These are phyloP conservation scores for Macroramphosus scolopax DNA, from an alignment of 2,797 vertebrate species.

Conservation along the genomic window DNA sequence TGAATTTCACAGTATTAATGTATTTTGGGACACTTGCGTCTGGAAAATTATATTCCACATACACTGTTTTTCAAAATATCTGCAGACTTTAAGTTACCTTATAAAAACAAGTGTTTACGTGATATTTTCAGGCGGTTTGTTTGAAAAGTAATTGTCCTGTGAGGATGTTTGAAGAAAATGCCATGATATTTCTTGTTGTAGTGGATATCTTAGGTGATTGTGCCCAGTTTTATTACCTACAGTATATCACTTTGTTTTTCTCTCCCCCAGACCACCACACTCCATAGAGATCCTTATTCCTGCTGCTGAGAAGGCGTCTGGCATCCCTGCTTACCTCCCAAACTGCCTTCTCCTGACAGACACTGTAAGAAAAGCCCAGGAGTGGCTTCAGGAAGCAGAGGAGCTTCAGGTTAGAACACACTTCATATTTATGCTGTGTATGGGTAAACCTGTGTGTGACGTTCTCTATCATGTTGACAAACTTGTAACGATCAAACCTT, in stretches of 20 bases:
- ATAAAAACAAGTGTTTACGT: conserved; percentile 5
- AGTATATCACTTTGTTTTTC: conserved; percentile 19
- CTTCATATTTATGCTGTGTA: not conserved
- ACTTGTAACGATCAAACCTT: not conserved
- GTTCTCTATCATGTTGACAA: too few relatives aligned
- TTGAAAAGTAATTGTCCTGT: conserved; percentile 11
- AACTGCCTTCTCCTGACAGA: conserved; percentile 87
- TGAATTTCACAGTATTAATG: conserved; percentile 20
- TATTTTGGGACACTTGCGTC: too few relatives aligned
- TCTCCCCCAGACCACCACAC: conserved; percentile 84
- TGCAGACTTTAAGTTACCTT: not conserved
- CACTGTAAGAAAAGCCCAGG: conserved; percentile 83
- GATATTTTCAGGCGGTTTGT: conserved; percentile 20
- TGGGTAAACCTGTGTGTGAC: not conserved
- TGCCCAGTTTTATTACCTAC: conserved; percentile 3
- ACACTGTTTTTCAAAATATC: conserved; percentile 1
- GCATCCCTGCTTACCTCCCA: conserved; percentile 88
- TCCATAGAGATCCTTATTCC: conserved; percentile 83
- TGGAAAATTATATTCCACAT: too few relatives aligned
- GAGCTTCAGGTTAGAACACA: conserved; percentile 82
- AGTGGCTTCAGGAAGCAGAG: conserved; percentile 93
- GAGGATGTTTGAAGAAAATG: not conserved
- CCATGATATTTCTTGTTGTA: conserved; percentile 3
- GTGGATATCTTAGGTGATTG: conserved; percentile 3
- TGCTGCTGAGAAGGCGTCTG: conserved; percentile 84